Base-by-base conservation (phyloP, 2,113 vertebrate genomes). In the Pseudonaja textilis region DNA sequence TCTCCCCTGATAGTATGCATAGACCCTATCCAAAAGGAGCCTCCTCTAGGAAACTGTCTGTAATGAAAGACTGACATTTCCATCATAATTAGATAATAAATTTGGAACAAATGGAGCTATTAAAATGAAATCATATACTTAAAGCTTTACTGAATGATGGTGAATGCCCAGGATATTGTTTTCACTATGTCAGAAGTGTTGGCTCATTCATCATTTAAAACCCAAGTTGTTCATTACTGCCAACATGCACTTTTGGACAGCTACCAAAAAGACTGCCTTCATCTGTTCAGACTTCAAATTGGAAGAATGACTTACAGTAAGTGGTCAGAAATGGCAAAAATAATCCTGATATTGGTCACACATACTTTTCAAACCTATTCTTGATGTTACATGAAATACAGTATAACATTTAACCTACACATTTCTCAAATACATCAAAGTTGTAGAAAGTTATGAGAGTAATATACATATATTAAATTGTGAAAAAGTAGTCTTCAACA, bases 211-310 rank as follows among this genome's bases (percentile, higher is more conserved):
- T 18, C 56, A 52, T 87, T 92, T 59, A 59, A 57, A 92, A 52
- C 29, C 26, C 85, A 87, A 23, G 22, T 88, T 91, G 18, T 87
- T 22, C 10, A 20, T 61, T 87, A 52, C 22, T 10, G 52, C 0
- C 89, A 92, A 50, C 47, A 25, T 54, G 42, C 54, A 92, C 1
- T 6, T 0, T 5, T 22, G n/a, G 56, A 92, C 89, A 22, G 22
- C 5, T 92, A 12, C 0, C 81, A 93, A 16, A 93, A 74, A 89
- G 92, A 29, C 45, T 93, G 85, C 52, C 93, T 91, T 85, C 90
- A 94, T 45, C 81, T 91, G 90, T 92, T 95, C 85, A 89, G 86
- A 93, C 86, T 42, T 95, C 88, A 91, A 85, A 92, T 88, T 54
- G 34, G 47, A 59, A 64, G 88, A 59, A 89, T 94, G 93, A 7